Evolutionary conservation across 1,140 invertebrate species (phyloP).

Genomic region (Arctopsyche grandis): DNA sequence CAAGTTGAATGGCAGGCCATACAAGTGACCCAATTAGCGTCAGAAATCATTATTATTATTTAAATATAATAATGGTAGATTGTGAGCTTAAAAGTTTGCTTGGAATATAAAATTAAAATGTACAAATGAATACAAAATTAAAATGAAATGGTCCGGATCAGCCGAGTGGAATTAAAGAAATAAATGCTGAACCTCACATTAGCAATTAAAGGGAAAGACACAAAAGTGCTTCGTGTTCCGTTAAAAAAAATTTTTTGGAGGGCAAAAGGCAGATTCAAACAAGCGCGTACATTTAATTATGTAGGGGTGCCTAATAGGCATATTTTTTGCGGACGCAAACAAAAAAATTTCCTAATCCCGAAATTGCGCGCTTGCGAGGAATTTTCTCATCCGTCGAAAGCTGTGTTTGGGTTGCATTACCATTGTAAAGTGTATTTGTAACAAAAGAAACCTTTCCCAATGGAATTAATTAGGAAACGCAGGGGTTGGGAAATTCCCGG

Average conservation of each 20-base stretch:
- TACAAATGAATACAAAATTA: no score
- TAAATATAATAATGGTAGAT: no score
- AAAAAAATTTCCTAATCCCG: conserved; percentile 16
- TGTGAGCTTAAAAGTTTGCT: no score
- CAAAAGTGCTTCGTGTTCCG: neutral
- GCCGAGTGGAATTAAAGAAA: neutral
- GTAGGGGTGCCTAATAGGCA: conserved; percentile 9
- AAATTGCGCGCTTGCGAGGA: neutral
- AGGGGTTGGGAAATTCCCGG: conserved; percentile 28
- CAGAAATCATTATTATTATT: no score
- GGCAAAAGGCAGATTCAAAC: neutral
- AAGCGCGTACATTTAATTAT: neutral
- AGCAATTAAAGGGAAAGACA: neutral
- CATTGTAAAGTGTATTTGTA: conserved; percentile 32
- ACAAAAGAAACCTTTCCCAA: conserved; percentile 38
- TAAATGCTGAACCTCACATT: neutral
- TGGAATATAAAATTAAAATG: no score
- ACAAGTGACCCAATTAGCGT: no score
- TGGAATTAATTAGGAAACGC: conserved; percentile 44
- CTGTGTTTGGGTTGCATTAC: conserved; percentile 30
- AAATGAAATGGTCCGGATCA: neutral
- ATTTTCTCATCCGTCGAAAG: neutral
- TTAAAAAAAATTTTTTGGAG: neutral
- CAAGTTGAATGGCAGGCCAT: no score
- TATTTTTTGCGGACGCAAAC: conserved; percentile 14